Percentiles rank a stretch among this genome's conserved stretches.
Conservation (phyloP, 2,888 invertebrate species). For the Dryobota labecula region DNA sequence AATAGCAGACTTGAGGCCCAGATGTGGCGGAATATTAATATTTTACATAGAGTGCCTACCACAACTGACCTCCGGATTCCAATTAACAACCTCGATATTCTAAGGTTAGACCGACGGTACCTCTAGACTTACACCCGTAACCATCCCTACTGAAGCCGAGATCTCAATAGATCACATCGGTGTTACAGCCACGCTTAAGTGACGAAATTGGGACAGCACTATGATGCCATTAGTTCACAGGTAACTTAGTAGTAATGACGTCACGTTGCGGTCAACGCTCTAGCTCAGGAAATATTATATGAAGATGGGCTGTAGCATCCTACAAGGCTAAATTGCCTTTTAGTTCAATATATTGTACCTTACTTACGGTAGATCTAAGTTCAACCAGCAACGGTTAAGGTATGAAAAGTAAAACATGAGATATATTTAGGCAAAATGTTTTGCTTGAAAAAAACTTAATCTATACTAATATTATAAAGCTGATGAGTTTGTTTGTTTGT, state of each 20-base stretch:
- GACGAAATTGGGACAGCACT: constrained; percentile 12
- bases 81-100: not conserved
- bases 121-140: no score
- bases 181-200: constrained; percentile 6
- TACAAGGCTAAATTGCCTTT: constrained; percentile 12
- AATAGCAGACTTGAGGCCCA: no score
- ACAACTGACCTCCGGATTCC: not conserved
- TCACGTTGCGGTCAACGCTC: constrained; percentile 10
- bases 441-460: no score
- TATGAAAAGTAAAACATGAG: no score
- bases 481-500: no score
- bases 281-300: constrained; percentile 1
- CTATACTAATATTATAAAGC: no score
- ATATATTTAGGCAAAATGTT: not conserved
- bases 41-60: not conserved
- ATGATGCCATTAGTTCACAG: constrained; percentile 26
- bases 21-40: not conserved
- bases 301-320: not conserved
- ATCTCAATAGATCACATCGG: not conserved
- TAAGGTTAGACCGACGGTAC: not conserved
- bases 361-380: not conserved
- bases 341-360: constrained; percentile 1
- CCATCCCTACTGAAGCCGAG: not conserved
- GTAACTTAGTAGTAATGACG: constrained; percentile 27
- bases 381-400: not conserved